Evolutionary conservation across 2,113 vertebrate genomes (phyloP), one percentile per base, ranked within the genome.

Genomic region (Chrysemys picta): DNA sequence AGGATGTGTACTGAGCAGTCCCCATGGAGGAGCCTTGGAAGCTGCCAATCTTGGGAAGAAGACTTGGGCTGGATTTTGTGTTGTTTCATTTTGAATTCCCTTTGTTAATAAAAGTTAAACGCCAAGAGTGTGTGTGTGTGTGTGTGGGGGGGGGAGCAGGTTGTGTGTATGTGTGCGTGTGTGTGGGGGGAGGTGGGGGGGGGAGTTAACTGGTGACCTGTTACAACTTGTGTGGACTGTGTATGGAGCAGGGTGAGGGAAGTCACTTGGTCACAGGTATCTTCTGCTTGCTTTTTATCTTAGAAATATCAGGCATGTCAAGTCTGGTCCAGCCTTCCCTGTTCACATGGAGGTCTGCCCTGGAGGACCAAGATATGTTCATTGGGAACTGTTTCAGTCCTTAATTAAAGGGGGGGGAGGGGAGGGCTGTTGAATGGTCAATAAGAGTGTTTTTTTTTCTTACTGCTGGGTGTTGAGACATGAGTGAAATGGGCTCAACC

Each of bases 401-500:
- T 78, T 89, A 29, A 17, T 89, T 2, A 31, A 19, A 14, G 19
- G 27, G 75, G 14, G 59, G 11, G 19, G 24, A 65, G 50, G 59
- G 8, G 84, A 85, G 91, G 29, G 76, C 21, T 94, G 49, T 31
- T 69, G 0, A 0, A 31, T 90, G 31, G 10, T 92, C 94, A 86
- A 82, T 56, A 85, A 83, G 89, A 62, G 24, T 22, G 1, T 2
- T 19, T n/a, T 3, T 19, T 49, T 31, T 54, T 29, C 85, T 65
- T 24, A 53, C 25, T 31, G 10, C 2, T n/a, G 25, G 42, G 79
- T 19, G 57, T 82, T 95, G 85, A 92, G 17, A 50, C 54, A 24
- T 16, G 11, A 88, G 62, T 52, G 62, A 93, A 95, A 89, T 14
- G 38, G 95, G 35, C 89, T 85, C 94, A 72, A 21, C n/a, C 31